Evolutionary conservation across 2,797 vertebrate genomes (phyloP).

Genomic region (Alcedo atthis): DNA sequence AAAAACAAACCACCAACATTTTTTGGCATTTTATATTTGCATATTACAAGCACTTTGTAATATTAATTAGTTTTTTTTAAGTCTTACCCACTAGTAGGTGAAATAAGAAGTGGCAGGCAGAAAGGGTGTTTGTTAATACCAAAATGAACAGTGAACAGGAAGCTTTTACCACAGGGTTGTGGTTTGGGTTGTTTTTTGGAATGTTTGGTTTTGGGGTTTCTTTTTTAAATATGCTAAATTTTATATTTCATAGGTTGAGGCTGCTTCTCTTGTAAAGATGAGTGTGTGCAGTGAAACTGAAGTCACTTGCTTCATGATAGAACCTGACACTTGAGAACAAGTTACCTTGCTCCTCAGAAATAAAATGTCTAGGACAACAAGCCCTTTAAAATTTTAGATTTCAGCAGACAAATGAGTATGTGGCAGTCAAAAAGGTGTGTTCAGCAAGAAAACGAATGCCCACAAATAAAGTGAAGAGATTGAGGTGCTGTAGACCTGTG

Average conservation of each 20-base stretch:
- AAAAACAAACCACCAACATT: background rate
- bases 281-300: conserved; percentile 1
- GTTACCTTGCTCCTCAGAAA: conserved; percentile 27
- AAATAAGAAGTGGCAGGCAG: background rate
- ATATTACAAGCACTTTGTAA: background rate
- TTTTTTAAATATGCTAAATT: background rate
- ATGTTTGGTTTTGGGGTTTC: too few species aligned
- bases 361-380: background rate
- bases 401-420: background rate
- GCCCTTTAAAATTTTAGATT: conserved; percentile 13
- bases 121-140: conserved; percentile 44
- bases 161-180: conserved; percentile 15
- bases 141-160: background rate
- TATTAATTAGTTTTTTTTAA: background rate
- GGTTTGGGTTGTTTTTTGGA: background rate
- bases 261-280: background rate
- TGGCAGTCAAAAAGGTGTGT: background rate
- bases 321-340: background rate
- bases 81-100: conserved; percentile 15
- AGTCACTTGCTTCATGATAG: conserved; percentile 7
- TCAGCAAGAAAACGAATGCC: conserved; percentile 7
- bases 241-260: conserved; percentile 3
- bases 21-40: too few species aligned
- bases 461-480: conserved; percentile 27
- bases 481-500: background rate